Evolutionary conservation across 2,888 invertebrate genomes (phyloP).

Genomic region (Pammene aurita): DNA sequence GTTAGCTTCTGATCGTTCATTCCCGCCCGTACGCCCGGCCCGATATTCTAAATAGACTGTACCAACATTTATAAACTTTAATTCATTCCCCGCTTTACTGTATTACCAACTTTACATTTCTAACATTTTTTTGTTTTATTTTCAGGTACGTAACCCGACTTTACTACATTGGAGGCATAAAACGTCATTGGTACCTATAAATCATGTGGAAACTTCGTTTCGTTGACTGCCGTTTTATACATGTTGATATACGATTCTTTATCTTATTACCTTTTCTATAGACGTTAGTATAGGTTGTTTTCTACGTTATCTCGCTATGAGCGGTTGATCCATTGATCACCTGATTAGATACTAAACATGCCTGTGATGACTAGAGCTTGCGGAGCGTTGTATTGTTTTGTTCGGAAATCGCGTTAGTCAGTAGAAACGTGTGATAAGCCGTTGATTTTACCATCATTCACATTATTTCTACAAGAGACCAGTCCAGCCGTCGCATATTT

Average conservation of each 20-base stretch:
- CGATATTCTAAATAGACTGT: no score
- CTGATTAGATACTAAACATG: conserved; percentile 21
- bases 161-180: background rate
- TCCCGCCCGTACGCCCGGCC: no score
- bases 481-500: no score
- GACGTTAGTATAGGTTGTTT: background rate
- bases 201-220: background rate
- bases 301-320: conserved; percentile 1
- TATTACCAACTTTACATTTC: background rate
- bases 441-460: conserved; percentile 8
- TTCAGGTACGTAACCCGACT: conserved; percentile 5
- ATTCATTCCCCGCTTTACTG: no score
- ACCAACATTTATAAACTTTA: no score
- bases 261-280: background rate
- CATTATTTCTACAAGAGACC: background rate
- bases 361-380: background rate
- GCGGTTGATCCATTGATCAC: conserved; percentile 15
- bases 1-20: no score
- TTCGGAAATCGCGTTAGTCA: conserved; percentile 5
- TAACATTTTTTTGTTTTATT: background rate
- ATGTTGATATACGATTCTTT: background rate
- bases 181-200: background rate
- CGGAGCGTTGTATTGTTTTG: conserved; percentile 13
- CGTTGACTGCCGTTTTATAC: background rate
- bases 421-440: conserved; percentile 12